Conservation (phyloP, 2,113 vertebrate species). For the Lophotis ruficrista region DNA sequence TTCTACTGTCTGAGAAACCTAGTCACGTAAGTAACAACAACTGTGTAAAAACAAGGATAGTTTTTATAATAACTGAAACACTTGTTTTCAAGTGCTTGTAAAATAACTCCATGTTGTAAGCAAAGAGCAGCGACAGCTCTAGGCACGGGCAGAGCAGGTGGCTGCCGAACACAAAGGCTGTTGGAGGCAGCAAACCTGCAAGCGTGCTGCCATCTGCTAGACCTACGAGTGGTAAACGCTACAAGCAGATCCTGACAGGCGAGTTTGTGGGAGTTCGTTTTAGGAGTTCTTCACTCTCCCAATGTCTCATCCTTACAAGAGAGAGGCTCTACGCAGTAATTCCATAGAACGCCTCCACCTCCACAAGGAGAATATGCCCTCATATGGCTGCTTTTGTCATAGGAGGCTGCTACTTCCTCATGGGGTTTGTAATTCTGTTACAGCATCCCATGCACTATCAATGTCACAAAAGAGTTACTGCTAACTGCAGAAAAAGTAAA, state of each 20-base stretch:
- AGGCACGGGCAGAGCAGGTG: background rate
- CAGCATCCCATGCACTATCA: background rate
- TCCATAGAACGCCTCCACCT: background rate
- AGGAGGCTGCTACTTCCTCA: background rate
- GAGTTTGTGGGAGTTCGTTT: background rate
- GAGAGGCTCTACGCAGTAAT: background rate
- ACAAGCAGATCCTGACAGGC: background rate
- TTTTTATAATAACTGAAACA: background rate
- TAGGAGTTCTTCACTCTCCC: background rate
- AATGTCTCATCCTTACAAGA: background rate
- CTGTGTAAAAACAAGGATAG: background rate
- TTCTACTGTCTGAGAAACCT: background rate
- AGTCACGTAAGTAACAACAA: background rate
- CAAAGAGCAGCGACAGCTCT: background rate
- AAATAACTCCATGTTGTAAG: background rate
- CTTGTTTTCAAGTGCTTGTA: background rate
- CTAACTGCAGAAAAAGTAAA: background rate
- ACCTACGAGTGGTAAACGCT: background rate
- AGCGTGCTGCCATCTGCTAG: background rate
- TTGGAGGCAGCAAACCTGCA: too few relatives aligned
- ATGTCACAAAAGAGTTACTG: background rate
- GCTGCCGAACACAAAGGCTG: background rate
- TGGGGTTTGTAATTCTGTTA: background rate
- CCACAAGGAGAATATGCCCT: background rate
- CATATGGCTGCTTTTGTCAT: background rate